Evolutionary conservation across 2,113 vertebrate genomes (phyloP).

Genomic region (Ceratotherium simum): DNA sequence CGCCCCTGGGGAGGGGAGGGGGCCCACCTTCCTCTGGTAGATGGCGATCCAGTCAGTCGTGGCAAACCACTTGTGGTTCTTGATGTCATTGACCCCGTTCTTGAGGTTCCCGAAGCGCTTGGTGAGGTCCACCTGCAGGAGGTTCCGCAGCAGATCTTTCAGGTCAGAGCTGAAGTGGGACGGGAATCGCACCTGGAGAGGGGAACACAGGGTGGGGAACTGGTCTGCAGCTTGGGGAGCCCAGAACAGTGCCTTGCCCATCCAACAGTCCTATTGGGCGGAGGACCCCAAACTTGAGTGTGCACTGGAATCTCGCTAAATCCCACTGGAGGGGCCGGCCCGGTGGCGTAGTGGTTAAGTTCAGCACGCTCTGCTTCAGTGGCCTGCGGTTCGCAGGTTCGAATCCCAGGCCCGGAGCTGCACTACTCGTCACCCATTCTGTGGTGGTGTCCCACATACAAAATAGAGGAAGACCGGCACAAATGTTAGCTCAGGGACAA

Average conservation of each 20-base stretch:
- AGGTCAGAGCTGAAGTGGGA: slow-evolving; percentile 96
- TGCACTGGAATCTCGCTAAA: neutral
- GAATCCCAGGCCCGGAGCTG: too few species aligned
- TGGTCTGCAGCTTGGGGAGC: neutral
- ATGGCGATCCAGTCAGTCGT: slow-evolving; percentile 96
- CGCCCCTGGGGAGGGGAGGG: accelerated
- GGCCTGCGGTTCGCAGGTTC: too few species aligned
- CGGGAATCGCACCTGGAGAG: slow-evolving; percentile 90
- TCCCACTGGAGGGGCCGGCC: too few species aligned
- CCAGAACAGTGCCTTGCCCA: neutral
- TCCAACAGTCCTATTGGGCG: neutral
- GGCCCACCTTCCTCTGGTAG: slow-evolving; percentile 92
- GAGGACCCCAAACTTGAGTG: neutral
- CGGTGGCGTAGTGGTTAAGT: too few species aligned
- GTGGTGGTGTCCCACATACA: too few species aligned
- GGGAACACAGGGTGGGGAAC: neutral
- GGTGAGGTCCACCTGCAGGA: slow-evolving; percentile 96
- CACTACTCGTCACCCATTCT: too few species aligned
- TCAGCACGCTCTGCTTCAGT: too few species aligned
- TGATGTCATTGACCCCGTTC: slow-evolving; percentile 96
- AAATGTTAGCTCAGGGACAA: too few species aligned
- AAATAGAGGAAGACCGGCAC: too few species aligned
- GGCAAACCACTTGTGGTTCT: slow-evolving; percentile 96
- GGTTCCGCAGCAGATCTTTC: slow-evolving; percentile 95
- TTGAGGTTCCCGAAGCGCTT: slow-evolving; percentile 96